phyloP scores from a whole-genome alignment of 2,113 vertebrate genomes.

The Steatornis caripensis region DNA sequence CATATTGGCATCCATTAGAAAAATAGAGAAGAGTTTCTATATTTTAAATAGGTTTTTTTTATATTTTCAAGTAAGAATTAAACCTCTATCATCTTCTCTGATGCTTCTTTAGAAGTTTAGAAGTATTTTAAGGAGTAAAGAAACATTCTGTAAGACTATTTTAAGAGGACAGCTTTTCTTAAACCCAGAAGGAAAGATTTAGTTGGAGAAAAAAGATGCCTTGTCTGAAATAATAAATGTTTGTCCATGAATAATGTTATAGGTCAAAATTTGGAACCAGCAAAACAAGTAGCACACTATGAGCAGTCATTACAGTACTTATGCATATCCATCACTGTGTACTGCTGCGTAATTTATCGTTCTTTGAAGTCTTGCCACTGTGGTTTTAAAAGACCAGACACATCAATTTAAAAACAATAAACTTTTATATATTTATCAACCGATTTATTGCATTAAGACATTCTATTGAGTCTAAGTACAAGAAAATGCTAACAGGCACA shows the following conservation, averaged over 20 bases:
- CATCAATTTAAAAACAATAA: not conserved
- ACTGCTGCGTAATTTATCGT: not conserved
- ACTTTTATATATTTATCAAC: not conserved
- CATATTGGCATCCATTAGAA: not conserved
- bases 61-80: not conserved
- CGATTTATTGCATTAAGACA: not conserved
- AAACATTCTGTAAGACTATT: not conserved
- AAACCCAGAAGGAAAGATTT: not conserved
- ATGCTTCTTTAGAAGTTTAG: not conserved
- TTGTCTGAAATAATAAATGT: not conserved
- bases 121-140: not conserved
- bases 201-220: not conserved
- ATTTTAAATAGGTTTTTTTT: not conserved
- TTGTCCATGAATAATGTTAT: not conserved
- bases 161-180: not conserved
- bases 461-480: not conserved
- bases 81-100: not conserved
- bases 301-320: not conserved
- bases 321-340: not conserved
- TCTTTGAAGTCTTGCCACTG: not conserved
- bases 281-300: not conserved
- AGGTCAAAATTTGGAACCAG: not conserved
- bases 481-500: not conserved
- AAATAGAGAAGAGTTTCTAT: not conserved
- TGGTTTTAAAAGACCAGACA: not conserved